A percentile compares a stretch with the other conserved stretches of the same genome.
Evolutionary conservation across 2,888 invertebrate species (phyloP).

Genomic region (Mystacides longicornis): DNA sequence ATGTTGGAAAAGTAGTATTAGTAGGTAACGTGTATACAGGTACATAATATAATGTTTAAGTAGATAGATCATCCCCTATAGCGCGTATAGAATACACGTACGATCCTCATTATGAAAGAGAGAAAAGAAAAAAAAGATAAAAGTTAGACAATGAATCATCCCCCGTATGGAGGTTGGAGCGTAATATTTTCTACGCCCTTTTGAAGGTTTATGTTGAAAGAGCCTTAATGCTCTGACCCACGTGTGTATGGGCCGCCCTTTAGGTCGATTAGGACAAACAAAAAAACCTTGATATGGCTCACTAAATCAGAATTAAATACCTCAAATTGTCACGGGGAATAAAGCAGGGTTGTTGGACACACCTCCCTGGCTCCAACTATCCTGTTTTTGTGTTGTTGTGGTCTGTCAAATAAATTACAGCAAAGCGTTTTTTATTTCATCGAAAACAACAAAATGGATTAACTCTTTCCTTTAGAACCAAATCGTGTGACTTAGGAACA

Average conservation of each 20-base stretch:
- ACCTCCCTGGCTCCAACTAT: no score
- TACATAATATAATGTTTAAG: no score
- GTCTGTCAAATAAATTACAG: no score
- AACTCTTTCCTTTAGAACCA: no score
- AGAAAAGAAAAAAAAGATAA: background rate
- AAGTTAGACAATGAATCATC: slow-evolving; percentile 1
- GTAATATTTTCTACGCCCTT: background rate
- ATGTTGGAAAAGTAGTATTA: no score
- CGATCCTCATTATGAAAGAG: background rate
- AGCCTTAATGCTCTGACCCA: background rate
- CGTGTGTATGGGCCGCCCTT: background rate
- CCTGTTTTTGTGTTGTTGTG: no score
- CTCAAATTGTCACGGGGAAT: background rate
- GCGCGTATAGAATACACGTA: background rate
- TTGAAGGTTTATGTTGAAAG: background rate
- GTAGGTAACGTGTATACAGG: no score
- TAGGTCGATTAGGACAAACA: background rate
- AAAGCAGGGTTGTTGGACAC: no score
- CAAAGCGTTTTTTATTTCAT: no score
- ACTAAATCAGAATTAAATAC: background rate
- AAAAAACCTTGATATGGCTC: background rate
- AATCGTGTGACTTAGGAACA: no score
- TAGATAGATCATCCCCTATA: no score
- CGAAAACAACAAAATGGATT: no score
- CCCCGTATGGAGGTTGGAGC: background rate